Base-by-base conservation (phyloP, 2,888 invertebrate species). In the Drosophila longiperda region DNA sequence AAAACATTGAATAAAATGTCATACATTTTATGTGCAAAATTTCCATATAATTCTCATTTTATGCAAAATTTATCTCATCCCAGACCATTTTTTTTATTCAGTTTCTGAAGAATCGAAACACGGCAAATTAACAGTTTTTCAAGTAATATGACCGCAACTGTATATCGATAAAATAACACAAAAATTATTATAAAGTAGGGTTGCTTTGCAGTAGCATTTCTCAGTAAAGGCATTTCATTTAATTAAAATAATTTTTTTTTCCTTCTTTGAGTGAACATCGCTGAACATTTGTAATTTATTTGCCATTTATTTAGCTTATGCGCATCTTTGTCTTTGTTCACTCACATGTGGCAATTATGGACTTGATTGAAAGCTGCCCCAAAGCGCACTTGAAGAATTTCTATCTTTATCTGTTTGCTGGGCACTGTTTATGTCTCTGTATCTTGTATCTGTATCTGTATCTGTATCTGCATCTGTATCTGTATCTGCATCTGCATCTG, bases 361-460 rank as follows among this genome's bases (percentile, higher is more conserved):
- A 34, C 57, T 42, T 38, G 66, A 71, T 76, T 58, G 57, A 72
- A 67, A 29, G 55, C 76, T 66, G 75, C 65, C 70, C 64, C 58
- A 59, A 52, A 70, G 65, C 69, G 55, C 20, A 36, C 17, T 9
- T 45, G 36, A 53, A 33, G 4, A 34, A 26, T 20, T 38, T 8
- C 34, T 29, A 15, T 45, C 23, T 59, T 20, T 66, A 61, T 57
- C 40, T 23, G 45, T 23, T 45, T 45, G 23, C 15, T 23, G 23
- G 45, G 8, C 45, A 15, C 45, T 45, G 15, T 45, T 45, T 45
- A 45, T 68, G 52, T 48, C 34, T 59, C 45, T 61, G 34, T 48
- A 33, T 50, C 33, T 33, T 45, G 6, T 20, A 23, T 33, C 26
- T 61, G 48, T 48, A 45, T 8, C n/a, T 52, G 40, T 33, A 29